Conservation (phyloP, 2,797 vertebrate species). For the Pristis pectinata region DNA sequence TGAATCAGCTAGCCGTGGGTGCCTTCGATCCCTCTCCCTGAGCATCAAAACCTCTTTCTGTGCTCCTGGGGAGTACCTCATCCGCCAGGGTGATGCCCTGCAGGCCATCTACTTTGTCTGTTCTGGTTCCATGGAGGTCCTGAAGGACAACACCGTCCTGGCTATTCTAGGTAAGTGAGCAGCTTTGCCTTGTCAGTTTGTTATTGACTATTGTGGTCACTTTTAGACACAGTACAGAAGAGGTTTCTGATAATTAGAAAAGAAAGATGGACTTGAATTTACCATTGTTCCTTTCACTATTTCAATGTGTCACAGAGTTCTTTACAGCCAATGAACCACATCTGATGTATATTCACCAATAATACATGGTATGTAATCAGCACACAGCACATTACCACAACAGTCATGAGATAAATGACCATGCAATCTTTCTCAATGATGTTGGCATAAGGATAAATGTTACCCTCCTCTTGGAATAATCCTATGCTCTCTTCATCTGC, state of each 20-base stretch:
- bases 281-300: not conserved
- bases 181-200: not conserved
- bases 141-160: conserved; percentile 45
- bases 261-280: not conserved
- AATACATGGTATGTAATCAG: not conserved
- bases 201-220: not conserved
- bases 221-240: not conserved
- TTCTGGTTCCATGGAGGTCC: conserved; percentile 46
- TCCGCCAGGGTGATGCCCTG: conserved; percentile 45
- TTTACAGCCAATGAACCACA: not conserved
- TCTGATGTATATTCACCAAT: not conserved
- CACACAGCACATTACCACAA: not conserved
- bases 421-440: not conserved
- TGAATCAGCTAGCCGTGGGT: conserved; percentile 44
- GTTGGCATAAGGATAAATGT: not conserved
- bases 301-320: not conserved
- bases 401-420: not conserved
- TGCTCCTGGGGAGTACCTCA: conserved; percentile 45
- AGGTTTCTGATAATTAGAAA: not conserved
- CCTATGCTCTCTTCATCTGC: not conserved
- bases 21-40: conserved; percentile 44
- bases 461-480: not conserved
- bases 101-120: conserved; percentile 47
- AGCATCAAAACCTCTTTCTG: conserved; percentile 46
- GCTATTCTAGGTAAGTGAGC: conserved; percentile 43